Base-by-base conservation (phyloP, 1,140 invertebrate species). In the Heliconius himera region DNA sequence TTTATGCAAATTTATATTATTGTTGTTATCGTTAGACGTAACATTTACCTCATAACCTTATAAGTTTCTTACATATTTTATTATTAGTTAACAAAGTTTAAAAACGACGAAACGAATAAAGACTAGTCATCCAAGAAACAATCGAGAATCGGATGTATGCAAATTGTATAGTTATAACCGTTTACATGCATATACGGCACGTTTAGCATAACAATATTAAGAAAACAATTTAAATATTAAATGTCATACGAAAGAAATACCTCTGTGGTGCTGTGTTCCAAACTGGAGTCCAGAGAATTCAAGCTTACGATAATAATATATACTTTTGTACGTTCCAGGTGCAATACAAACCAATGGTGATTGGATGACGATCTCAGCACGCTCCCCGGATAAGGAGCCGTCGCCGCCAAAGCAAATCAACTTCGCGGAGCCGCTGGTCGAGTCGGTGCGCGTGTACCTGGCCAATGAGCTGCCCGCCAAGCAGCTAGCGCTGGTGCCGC, bases 361-460 rank as follows among this genome's bases (percentile, higher is more conserved):
- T 89, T 95, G 94, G 94, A 95, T 95, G 94, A 95, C 94, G 87
- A 93, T 95, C 88, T 93, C 93, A 71, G 85, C 89, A 41, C 92
- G 92, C 84, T 91, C 92, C 78, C 91, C 90, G 77, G 89, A 91
- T 73, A 91, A 94, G 88, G 90, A 91, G 84, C 87, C 90, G 70
- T 83, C 93, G 76, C 91, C 91, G 38, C 88, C 90, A 33, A 88
- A 90, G 86, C 91, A 91, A 85, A 89, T 93, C 85, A 87, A 90
- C 80, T 85, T 89, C 77, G 94, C 94, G 22, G 94, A 94, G 86
- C 94, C 94, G 22, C 87, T 95, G 74, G 91, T 95, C 46, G 89
- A 92, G 84, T 95, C 94, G 26, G 94, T 95, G 84, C 92, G 94
- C 70, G 90, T 90, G 72, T 95, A 94, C 87, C 91, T 95, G 29